Evolutionary conservation across 2,888 invertebrate species (phyloP), one percentile per base, ranked within the genome.

Genomic region (Beris morrisii): DNA sequence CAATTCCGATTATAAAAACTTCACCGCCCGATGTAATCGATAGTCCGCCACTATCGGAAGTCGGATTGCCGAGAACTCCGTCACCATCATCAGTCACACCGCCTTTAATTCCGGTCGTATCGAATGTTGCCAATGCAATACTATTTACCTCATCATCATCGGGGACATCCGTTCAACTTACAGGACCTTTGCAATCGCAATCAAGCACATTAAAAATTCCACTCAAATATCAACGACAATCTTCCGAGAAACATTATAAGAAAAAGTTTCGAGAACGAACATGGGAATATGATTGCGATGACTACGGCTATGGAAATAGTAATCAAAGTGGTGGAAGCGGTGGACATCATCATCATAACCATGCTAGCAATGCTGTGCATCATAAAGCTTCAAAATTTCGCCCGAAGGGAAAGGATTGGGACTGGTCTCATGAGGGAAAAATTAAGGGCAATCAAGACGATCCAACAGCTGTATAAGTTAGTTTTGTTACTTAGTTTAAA

Each of bases 241-340:
- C 80, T 3, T 81, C 83, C 0, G 86, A 87, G 73, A 85, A 86
- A 72, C 91, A 91, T 81, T 92, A 91, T 80, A 92, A 93, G 82
- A 93, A 92, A 83, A 91, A 92, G 76, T 90, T 89, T 82, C 91
- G 91, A 81, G 89, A 90, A 87, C 75, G 90, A 85, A 82, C 87
- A 83, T 77, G 88, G 88, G 88, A 84, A 83, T 81, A 77, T 67
- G 78, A 79, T 68, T 78, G 78, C 65, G 78, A 75, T 66, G 79
- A 78, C 67, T 77, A 65, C 38, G 82, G 82, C 70, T 69, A 58
- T 67, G 68, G 61, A 22, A 59, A 59, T 59, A 57, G 65, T 45
- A 55, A 64, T 64, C 66, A 66, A 32, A 56, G 44, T 28, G 58
- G 50, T 11, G 67, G 48, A 15, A 56, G 67, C 67, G n/a, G 50